Evolutionary conservation across 2,113 vertebrate genomes (phyloP).

Genomic region (Catagonus wagneri): DNA sequence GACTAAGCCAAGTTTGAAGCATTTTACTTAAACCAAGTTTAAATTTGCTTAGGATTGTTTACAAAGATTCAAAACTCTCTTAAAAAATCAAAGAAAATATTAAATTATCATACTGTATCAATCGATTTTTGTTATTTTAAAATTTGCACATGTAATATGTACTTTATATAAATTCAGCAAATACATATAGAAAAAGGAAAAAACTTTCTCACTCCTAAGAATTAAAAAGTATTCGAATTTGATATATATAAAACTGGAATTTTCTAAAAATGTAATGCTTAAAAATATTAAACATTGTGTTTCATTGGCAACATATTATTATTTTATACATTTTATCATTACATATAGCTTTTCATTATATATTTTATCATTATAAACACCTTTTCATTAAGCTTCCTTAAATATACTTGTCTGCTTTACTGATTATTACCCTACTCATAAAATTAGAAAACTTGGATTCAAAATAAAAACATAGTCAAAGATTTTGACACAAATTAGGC

Average conservation of each 20-base stretch:
- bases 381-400: neutral
- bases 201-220: neutral
- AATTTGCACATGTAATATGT: neutral
- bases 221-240: neutral
- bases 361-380: neutral
- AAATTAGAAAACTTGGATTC: neutral
- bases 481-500: neutral
- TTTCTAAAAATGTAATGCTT: neutral
- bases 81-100: neutral
- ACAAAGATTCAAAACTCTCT: neutral
- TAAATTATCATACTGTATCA: neutral
- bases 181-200: neutral
- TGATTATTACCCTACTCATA: neutral
- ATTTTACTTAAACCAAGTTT: slow-evolving; percentile 2
- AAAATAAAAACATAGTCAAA: neutral
- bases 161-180: neutral
- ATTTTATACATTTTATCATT: neutral
- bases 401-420: neutral
- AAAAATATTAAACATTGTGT: neutral
- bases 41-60: neutral
- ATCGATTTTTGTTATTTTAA: slow-evolving; percentile 10
- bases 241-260: neutral
- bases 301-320: neutral
- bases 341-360: too few relatives aligned
- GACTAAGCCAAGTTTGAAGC: neutral